Evolutionary conservation across 1,140 invertebrate genomes (phyloP), one percentile per base, ranked within the genome.

Genomic region (Aphelenchoides besseyi): DNA sequence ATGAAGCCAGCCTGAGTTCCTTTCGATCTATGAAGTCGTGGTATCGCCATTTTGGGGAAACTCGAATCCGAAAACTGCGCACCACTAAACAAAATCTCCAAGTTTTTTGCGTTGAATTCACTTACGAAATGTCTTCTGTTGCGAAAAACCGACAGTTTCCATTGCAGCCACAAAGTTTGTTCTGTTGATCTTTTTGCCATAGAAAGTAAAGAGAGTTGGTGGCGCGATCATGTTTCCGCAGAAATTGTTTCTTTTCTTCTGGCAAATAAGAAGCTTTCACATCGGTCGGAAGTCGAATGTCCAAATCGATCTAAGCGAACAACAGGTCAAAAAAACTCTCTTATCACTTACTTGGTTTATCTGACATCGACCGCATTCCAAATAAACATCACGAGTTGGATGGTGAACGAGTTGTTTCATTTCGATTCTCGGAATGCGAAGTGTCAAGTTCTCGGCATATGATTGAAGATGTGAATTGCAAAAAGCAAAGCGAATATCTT

Each of bases 91-190:
- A 23, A 59, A 8, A 33, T 33, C 23, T 5, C 55, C 18, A 29
- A 29, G 26, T 59, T 5, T 33, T 59, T 59, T 59, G 5, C 5
- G n/a, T 41, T 41, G n/a, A 41, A 41, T 41, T 41, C 5, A 59
- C 55, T 69, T 28, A 30, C 66, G 54, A 23, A 18, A 41, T 72
- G 68, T 82, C 80, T 5, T 71, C 30, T 9, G 66, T 41, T 0
- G 52, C 94, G 85, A 98, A 98, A 86, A 98, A 98, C 16, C 88
- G 87, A 83, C 93, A 97, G 0, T 94, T 94, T 1, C 95, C 95
- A 52, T 92, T 90, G 86, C 96, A 98, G 0, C 94, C 95, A 85
- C 96, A 98, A 75, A 91, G 86, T 71, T 76, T 87, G 62, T 3
- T 84, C 86, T 12, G 37, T 57, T 79, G 91, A 89, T 73, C 87